Evolutionary conservation across 2,797 vertebrate species (phyloP).

Genomic region (Coregonus ussuriensis): DNA sequence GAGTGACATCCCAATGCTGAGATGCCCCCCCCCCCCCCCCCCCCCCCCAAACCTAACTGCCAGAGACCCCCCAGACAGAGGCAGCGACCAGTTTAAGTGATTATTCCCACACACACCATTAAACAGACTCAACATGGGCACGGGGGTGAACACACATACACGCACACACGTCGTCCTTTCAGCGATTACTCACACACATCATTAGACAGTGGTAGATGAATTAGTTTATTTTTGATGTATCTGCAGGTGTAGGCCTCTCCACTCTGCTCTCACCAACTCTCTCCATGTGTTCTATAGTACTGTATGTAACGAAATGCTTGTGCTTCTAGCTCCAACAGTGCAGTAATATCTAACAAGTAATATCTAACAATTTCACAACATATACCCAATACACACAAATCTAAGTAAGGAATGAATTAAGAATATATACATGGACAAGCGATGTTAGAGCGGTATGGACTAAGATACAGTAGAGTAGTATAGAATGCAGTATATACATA

Average conservation of each 20-base stretch:
- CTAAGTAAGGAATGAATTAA: too few species aligned
- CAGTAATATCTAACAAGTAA: too few species aligned
- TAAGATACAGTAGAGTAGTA: too few species aligned
- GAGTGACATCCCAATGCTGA: conserved; percentile 36
- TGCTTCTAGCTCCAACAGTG: too few species aligned
- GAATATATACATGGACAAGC: too few species aligned
- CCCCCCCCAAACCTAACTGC: neutral
- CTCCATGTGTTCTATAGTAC: neutral
- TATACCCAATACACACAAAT: too few species aligned
- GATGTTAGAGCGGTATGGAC: too few species aligned
- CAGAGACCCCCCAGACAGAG: conserved; percentile 58
- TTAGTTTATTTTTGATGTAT: conserved; percentile 53
- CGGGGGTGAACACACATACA: neutral
- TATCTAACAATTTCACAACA: too few species aligned
- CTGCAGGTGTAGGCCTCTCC: neutral
- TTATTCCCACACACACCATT: conserved; percentile 76
- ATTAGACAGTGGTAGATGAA: conserved; percentile 72
- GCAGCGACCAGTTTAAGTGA: conserved; percentile 67
- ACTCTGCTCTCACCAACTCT: neutral
- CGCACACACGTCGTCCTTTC: conserved; percentile 30
- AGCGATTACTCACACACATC: conserved; percentile 74
- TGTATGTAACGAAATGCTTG: neutral
- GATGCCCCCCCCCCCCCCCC: conserved; percentile 12
- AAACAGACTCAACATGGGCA: conserved; percentile 58
- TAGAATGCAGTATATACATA: too few species aligned